Evolutionary conservation across 2,113 vertebrate genomes (phyloP).

Genomic region (Antigone vipio): DNA sequence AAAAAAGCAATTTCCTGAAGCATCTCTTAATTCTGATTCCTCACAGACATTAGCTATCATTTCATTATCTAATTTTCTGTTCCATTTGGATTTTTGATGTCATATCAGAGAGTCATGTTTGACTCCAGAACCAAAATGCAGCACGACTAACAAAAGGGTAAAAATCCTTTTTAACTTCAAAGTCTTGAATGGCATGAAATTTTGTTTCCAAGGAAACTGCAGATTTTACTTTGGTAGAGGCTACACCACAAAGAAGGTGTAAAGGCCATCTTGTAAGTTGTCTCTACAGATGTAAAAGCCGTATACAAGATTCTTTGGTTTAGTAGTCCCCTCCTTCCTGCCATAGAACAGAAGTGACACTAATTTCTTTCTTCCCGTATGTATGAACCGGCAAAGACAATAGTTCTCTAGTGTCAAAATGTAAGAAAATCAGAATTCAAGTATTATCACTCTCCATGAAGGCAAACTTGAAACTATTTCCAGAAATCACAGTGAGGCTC

Average conservation of each 20-base stretch:
- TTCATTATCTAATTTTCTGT: not conserved
- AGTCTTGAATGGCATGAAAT: not conserved
- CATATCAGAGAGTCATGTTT: not conserved
- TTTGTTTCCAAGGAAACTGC: conserved; percentile 47
- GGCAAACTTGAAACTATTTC: not conserved
- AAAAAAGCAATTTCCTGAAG: not conserved
- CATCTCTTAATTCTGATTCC: not conserved
- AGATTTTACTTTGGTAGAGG: not conserved
- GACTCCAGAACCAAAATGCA: not conserved
- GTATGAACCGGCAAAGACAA: not conserved
- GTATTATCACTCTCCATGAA: not conserved
- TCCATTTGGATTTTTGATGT: not conserved
- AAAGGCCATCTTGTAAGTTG: not conserved
- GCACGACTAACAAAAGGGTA: not conserved
- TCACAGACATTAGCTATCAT: not conserved
- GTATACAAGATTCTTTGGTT: not conserved
- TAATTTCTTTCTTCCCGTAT: not conserved
- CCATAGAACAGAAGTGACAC: not conserved
- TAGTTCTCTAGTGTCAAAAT: not conserved
- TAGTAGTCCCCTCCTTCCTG: not conserved
- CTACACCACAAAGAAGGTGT: not conserved
- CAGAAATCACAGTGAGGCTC: not conserved
- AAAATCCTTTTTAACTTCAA: conserved; percentile 2
- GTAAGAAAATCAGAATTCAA: not conserved
- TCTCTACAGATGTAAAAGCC: not conserved